Evolutionary conservation across 2,888 invertebrate genomes (phyloP).

Genomic region (Entomobrya proxima): DNA sequence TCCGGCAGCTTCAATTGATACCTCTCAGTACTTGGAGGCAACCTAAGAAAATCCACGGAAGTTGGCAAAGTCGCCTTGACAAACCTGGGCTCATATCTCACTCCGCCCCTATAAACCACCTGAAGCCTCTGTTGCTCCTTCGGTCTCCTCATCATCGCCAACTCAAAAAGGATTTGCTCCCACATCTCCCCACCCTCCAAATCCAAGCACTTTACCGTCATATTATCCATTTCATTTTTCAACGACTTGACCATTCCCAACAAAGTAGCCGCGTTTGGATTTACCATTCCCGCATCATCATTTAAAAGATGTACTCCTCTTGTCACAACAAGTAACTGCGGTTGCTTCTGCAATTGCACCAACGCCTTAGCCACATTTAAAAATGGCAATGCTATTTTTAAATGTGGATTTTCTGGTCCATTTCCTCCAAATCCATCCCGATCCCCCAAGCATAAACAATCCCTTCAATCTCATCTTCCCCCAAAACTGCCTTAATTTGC

Average conservation of each 20-base stretch:
- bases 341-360: not conserved
- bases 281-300: not conserved
- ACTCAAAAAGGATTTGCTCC: no score
- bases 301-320: not conserved
- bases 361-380: constrained; percentile 1
- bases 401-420: constrained; percentile 26
- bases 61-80: no score
- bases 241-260: constrained; percentile 16
- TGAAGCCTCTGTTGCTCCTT: no score
- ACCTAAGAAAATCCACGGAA: no score
- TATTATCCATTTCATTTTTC: constrained; percentile 49
- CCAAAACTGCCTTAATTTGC: not conserved
- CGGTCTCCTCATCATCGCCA: no score
- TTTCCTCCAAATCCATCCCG: not conserved
- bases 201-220: no score
- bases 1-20: no score
- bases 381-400: constrained; percentile 12
- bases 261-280: not conserved
- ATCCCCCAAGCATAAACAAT: constrained; percentile 34
- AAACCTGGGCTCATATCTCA: no score
- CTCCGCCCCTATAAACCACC: no score
- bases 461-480: not conserved
- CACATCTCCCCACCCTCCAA: no score
- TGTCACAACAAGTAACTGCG: not conserved
- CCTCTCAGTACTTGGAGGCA: no score